Base-by-base conservation (phyloP, 2,888 invertebrate genomes). In the Cataglyphis cursor region DNA sequence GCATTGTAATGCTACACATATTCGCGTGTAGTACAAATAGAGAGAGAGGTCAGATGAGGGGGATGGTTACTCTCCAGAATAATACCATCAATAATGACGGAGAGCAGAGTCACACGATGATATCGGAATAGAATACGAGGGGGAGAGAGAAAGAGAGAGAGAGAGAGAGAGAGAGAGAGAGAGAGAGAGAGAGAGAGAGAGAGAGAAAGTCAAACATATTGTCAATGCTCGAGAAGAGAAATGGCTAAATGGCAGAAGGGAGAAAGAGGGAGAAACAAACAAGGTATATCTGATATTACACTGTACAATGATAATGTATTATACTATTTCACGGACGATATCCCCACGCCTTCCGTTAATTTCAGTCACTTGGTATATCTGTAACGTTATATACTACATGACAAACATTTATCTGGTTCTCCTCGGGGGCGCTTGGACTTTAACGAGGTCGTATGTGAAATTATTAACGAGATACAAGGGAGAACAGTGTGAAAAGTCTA, bases 321-420 rank as follows among this genome's bases (percentile, higher is more conserved):
- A 84, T 80, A 85, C 85, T 85, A 84, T 80, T 90, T 87, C 85
- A 85, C 84, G 84, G 83, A 84, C 66, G 75, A 57, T 81, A 84
- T 65, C 66, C 83, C 5, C 75, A n/a, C 68, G 84, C 74, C 85
- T 82, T 81, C 83, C 82, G 68, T 64, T 88, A 88, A 80, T 81
- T 72, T 72, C 65, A 24, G 70, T 82, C 70, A 74, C 76, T 88
- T 85, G 65, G 82, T 59, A 65, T 51, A 74, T 70, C 66, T 15
- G 41, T 35, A 59, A 68, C 65, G 82, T 76, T 81, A 75, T 81
- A 75, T 87, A 84, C 57, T 15, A 64, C 31, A 12, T 28, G 59
- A 64, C 73, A 70, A 84, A 84, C 73, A 85, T 87, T 87, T 82
- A 66, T 80, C 66, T 73, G 78, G 59, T 70, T 59, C 70, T 78